Evolutionary conservation across 2,797 vertebrate species (phyloP), one percentile per base, ranked within the genome.

Genomic region (Champsocephalus gunnari): DNA sequence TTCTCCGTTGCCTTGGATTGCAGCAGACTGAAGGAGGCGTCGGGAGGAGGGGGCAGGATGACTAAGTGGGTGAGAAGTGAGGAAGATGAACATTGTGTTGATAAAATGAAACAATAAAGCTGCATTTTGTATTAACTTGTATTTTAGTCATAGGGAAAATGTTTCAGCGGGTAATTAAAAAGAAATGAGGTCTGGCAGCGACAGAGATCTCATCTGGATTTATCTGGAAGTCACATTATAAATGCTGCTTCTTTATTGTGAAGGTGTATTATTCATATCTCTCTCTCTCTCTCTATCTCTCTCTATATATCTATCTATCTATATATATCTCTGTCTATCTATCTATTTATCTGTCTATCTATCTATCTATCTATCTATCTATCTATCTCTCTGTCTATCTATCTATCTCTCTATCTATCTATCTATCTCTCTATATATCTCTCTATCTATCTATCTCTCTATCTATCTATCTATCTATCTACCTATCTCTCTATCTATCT

Each of bases 11-110:
- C 55, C 55, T 43, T 28, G 17, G 65, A 59, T 51, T 50, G 49
- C 50, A 66, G 32, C 43, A 68, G 67, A 54, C 55, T 71, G 71
- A 62, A 71, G 48, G 56, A 73, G 72, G 76, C 62, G 44, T 38
- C 47, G 9, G 34, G 34, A 6, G 34, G 80, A 28, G 73, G 60
- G 73, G 60, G 65, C 59, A 67, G 75, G 59, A 78, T 83, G 82
- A 86, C 68, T 83, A 83, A 82, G 76, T 70, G 28, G 28, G 4
- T 5, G 62, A 77, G 75, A 82, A 12, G 34, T 49, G 56, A 67
- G 70, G 60, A 58, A 61, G 74, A 54, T 43, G 9, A 61, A 64
- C 59, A 71, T 13, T 45, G 17, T 62, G 47, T 67, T 4, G 24
- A 63, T 16, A 24, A 51, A 70, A 71, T 7, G 32, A 44, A 57